These are phyloP conservation scores for Andrena minutula DNA, from an alignment of 2,888 invertebrate species.

Conservation along the genomic window DNA sequence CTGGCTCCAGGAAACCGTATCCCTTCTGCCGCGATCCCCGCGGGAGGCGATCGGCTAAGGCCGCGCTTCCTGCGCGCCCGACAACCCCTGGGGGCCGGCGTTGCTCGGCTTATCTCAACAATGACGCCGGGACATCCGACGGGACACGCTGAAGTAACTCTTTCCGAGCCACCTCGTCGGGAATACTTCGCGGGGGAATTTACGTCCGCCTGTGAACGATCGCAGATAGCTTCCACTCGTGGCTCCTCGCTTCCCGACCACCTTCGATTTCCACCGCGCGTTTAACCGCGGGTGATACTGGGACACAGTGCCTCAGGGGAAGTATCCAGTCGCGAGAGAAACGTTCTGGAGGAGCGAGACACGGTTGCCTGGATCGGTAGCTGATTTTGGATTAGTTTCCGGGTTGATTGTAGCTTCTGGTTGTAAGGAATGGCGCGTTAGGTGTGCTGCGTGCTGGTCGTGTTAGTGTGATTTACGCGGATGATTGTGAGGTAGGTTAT, in stretches of 20 bases:
- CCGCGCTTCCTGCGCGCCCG: slow-evolving; percentile 36
- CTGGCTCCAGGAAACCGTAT: neutral
- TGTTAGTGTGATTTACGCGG: no score
- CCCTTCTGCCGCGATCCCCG: neutral
- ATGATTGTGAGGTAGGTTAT: no score
- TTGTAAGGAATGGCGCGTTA: no score
- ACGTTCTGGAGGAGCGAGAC: no score
- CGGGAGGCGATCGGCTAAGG: slow-evolving; percentile 21
- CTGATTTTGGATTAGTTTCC: no score
- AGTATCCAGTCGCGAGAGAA: no score
- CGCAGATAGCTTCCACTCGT: slow-evolving; percentile 1
- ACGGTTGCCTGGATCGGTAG: no score
- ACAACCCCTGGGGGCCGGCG: slow-evolving; percentile 34
- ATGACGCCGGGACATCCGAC: slow-evolving; percentile 33
- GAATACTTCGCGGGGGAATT: slow-evolving; percentile 21
- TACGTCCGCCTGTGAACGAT: slow-evolving; percentile 28
- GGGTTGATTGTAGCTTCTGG: no score
- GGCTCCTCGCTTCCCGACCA: no score
- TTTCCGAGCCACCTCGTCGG: slow-evolving; percentile 1
- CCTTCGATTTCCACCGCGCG: slow-evolving; percentile 31
- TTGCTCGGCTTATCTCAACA: slow-evolving; percentile 43
- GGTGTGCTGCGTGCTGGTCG: no score
- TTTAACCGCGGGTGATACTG: slow-evolving; percentile 17
- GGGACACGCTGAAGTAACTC: slow-evolving; percentile 36
- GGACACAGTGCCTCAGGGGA: no score